Evolutionary conservation across 2,888 invertebrate species (phyloP), one percentile per base, ranked within the genome.

Genomic region (Sinohyriopsis cumingii): DNA sequence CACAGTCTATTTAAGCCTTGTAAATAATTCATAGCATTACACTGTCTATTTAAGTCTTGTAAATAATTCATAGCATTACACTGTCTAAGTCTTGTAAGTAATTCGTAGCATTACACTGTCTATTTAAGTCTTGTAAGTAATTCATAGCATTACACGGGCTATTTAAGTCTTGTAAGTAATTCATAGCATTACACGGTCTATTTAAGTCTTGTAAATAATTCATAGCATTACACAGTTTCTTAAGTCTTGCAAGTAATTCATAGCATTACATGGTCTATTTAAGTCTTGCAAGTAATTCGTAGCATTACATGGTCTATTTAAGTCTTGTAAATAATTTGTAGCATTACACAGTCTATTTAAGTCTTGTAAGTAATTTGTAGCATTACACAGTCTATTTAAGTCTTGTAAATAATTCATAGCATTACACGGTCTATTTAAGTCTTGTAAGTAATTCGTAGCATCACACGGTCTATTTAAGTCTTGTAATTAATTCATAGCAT

Each of bases 41-140:
- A 33, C 12, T 1, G 33, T 45, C n/a, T 63, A 53, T 81, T 82
- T n/a, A 78, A 90, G 90, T n/a, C n/a, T 3, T 63, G 45, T 45
- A 45, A 45, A 1, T 45, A 45, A 45, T 45, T 12, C 12, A 12
- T 3, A 12, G 12, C 12, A 45, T 45, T 1, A 45, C 12, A 45
- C 1, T 9, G 45, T 45, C n/a, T n/a, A 78, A 90, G 90, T n/a
- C 53, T 3, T 63, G 45, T 45, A 45, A 45, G 45, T 45, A 45
- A 45, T 45, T 45, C 12, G 12, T 3, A 12, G 45, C 45, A 45
- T 45, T 12, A 45, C 12, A 45, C 25, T 25, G 33, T 33, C n/a
- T 63, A 53, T 81, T 82, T n/a, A 78, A 90, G 89, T n/a, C 53
- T n/a, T 54, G 12, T 12, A 45, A 12, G 12, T 45, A 12, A 45